Evolutionary conservation across 2,113 vertebrate species (phyloP).

Genomic region (Taurulus bubalis): DNA sequence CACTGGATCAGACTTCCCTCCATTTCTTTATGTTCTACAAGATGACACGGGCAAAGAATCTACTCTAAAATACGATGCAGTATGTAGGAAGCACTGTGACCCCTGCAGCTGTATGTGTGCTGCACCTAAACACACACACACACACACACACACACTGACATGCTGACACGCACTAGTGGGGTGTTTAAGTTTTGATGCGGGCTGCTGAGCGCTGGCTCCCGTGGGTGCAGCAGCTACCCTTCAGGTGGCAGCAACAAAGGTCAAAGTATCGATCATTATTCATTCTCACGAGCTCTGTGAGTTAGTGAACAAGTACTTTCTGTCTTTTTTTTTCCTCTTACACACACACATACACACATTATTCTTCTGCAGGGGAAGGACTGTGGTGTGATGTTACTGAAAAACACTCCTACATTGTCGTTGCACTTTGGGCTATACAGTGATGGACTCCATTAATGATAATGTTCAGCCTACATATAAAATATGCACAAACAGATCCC

Average conservation of each 20-base stretch:
- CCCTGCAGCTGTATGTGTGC: conserved; percentile 2
- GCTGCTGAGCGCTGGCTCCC: conserved; percentile 12
- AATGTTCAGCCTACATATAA: neutral
- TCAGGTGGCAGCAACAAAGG: conserved; percentile 54
- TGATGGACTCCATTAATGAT: conserved; percentile 13
- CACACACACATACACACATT: neutral
- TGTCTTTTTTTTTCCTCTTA: neutral
- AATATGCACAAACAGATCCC: conserved; percentile 13
- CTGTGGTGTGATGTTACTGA: neutral
- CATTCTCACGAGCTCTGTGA: conserved; percentile 26
- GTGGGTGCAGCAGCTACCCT: conserved; percentile 39
- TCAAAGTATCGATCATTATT: conserved; percentile 63
- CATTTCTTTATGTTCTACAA: conserved; percentile 21
- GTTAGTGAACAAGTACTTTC: neutral
- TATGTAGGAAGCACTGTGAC: neutral
- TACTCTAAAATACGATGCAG: neutral
- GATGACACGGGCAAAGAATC: conserved; percentile 23
- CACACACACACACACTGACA: conserved; percentile 11
- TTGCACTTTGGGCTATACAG: conserved; percentile 12
- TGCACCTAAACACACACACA: neutral
- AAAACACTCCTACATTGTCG: conserved; percentile 15
- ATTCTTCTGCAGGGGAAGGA: neutral
- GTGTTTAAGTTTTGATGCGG: conserved; percentile 31
- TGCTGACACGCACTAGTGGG: neutral
- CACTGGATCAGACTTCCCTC: conserved; percentile 12